Evolutionary conservation across 2,113 vertebrate genomes (phyloP), one percentile per base, ranked within the genome.

Genomic region (Rhabdomys dilectus): DNA sequence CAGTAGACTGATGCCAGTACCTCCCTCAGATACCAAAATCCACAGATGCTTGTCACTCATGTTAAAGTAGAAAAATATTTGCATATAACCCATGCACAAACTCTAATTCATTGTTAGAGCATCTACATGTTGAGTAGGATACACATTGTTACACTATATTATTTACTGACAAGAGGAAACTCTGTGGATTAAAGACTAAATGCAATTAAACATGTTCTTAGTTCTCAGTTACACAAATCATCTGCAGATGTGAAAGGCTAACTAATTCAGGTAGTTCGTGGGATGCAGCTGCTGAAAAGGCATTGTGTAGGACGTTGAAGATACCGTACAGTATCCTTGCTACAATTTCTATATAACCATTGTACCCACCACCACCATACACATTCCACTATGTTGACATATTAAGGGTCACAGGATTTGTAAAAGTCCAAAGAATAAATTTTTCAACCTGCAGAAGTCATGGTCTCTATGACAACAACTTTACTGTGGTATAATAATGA

Each of bases 271-370:
- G 11, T 34, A 48, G 31, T 36, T 42, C 1, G 24, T 31, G 8
- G 11, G 1, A 2, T 34, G 7, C 21, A 10, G 4, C 0, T 24
- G 56, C n/a, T 86, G 39, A 12, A 17, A 8, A 12, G 34, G 48
- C 10, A 96, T 42, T n/a, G 24, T 12, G 1, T 36, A 21, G 19
- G 8, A 48, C 19, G 31, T n/a, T 48, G 3, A 29, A 53, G 39
- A 42, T 58, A 21, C 7, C 68, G 11, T 53, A 42, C 1, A 72
- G 29, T 81, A 45, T 3, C 62, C 34, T 91, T 77, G 2, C 21
- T 87, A 73, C 5, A 3, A 60, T 76, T 22, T 4, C 13, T 16
- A 68, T 19, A 13, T 81, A 45, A 10, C 42, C 4, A 45, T 11
- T 87, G 1, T 39, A 21, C 4, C 19, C 26, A 53, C 17, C 34